Evolutionary conservation across 1,140 invertebrate species (phyloP), one percentile per base, ranked within the genome.

Genomic region (Helicoverpa zea): DNA sequence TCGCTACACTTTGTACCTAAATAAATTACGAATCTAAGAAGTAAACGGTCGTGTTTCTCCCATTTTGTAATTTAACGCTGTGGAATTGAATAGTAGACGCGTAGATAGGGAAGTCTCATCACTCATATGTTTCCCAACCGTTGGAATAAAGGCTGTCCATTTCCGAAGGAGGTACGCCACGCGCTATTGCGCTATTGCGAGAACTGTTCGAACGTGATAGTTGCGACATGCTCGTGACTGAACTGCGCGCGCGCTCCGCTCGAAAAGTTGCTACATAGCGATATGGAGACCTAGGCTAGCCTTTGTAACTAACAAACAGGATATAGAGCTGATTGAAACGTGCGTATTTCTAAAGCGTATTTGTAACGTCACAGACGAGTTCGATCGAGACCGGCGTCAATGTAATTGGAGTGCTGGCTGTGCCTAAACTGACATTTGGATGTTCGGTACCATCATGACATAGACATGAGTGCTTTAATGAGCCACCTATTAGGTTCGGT

Each of bases 211-310:
- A 83, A 81, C 78, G 80, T 76, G 84, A 73, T 73, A 29, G 75
- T 92, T 92, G 88, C 88, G 82, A 89, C 86, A 92, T 70, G 75
- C 68, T 89, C 89, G 89, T 91, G 90, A 91, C 88, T 84, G 81
- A 83, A 76, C 81, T 43, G 35, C 52, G 76, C 79, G 82, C 83
- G 85, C 84, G 77, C 70, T 61, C 84, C 73, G 66, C 58, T 61
- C 58, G 3, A 52, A 43, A 43, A 59, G 83, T 90, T 89, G 86
- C 87, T 73, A 86, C 86, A 91, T 73, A 80, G 54, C 63, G 43
- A 68, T 82, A 79, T 72, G 30, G 52, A 79, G 52, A 83, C 66
- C 75, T 78, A 63, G 75, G 73, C 77, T 70, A 81, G 81, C 35
- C 52, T 68, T 83, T 77, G 56, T 64, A 18, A 16, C 23, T 66